These are phyloP conservation scores for Hypothenemus hampei DNA, from an alignment of 1,140 invertebrate species.

Conservation along the genomic window DNA sequence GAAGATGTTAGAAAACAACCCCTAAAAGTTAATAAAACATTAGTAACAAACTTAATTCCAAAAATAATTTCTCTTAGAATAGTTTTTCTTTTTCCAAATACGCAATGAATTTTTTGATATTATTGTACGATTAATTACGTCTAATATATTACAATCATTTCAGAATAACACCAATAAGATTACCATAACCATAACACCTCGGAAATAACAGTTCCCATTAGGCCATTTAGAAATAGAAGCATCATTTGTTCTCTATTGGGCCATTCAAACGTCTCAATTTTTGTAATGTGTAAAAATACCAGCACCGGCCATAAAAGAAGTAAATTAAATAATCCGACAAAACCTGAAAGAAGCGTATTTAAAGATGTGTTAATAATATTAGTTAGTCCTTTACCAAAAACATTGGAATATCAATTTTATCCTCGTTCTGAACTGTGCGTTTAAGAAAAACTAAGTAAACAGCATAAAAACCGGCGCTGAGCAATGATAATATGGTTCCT, in stretches of 20 bases:
- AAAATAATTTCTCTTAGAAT: too few species aligned
- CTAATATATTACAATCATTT: too few species aligned
- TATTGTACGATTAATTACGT: too few species aligned
- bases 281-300: constrained; percentile 73
- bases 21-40: constrained; percentile 51
- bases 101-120: too few species aligned
- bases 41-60: too few species aligned
- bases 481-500: constrained; percentile 69
- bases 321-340: constrained; percentile 81
- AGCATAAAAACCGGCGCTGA: constrained; percentile 81
- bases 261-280: constrained; percentile 74
- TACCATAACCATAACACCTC: constrained; percentile 87
- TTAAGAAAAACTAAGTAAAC: constrained; percentile 77
- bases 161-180: too few species aligned
- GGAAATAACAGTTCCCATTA: constrained; percentile 82
- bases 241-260: constrained; percentile 74
- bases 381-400: constrained; percentile 82
- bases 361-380: not conserved
- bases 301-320: constrained; percentile 82
- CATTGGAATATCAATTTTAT: constrained; percentile 83
- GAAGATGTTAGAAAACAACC: constrained; percentile 87
- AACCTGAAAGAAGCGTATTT: constrained; percentile 64
- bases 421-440: constrained; percentile 77
- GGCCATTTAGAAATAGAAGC: constrained; percentile 73
- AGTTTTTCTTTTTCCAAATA: too few species aligned